Evolutionary conservation across 1,140 invertebrate genomes (phyloP).

Genomic region (Magallana gigas): DNA sequence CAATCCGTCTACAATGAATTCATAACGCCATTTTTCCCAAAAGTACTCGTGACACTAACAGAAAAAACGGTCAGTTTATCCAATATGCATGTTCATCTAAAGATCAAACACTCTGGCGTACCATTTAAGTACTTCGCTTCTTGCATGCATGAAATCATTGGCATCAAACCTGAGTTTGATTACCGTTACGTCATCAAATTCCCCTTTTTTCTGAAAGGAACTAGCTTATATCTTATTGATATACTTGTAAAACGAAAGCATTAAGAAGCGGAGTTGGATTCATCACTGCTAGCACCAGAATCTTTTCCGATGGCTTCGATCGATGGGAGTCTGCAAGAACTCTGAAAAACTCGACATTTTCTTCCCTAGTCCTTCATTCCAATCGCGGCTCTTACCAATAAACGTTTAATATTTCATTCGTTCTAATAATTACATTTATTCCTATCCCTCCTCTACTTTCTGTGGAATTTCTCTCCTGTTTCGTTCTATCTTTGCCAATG

Average conservation of each 20-base stretch:
- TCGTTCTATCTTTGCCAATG: background rate
- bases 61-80: no score
- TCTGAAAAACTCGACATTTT: background rate
- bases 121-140: no score
- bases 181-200: no score
- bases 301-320: conserved; percentile 11
- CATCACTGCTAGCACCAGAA: background rate
- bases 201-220: no score
- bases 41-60: no score
- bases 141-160: no score
- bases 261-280: background rate
- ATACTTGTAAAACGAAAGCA: background rate
- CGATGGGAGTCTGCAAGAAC: background rate
- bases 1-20: no score
- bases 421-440: background rate
- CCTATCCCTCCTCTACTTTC: background rate
- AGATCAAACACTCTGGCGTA: no score
- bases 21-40: no score
- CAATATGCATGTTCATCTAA: no score
- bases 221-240: background rate
- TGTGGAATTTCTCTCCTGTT: background rate
- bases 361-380: background rate
- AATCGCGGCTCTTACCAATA: background rate
- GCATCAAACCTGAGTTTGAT: no score
- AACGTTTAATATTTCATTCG: conserved; percentile 30